Base-by-base conservation (phyloP, 2,113 vertebrate genomes). In the Pyxicephalus adspersus region DNA sequence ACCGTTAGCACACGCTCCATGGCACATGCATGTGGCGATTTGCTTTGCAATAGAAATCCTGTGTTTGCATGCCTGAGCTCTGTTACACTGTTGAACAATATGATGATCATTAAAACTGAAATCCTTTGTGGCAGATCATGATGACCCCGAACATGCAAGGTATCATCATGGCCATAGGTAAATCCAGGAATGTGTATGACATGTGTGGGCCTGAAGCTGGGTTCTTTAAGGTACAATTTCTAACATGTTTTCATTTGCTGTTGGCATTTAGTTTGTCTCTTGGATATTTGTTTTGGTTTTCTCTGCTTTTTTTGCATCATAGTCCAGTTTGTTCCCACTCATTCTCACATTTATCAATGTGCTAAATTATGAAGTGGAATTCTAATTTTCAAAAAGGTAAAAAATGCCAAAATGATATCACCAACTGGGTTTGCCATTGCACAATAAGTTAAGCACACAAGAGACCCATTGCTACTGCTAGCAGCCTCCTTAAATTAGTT, bases 101-200 rank as follows among this genome's bases (percentile, higher is more conserved):
- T 89, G 76, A 89, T 92, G 91, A 89, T 89, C 25, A 83, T 89
- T 91, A 85, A 88, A 90, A 87, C 72, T 91, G 91, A 80, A 92
- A 91, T 94, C 93, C 95, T 92, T 92, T 92, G 85, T 92, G 94
- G 93, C 95, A 98, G 97, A 94, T 96, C 76, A 97, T 99, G 97
- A 95, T 98, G 97, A 98, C 97, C 89, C 96, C 97, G 89, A 95
- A 95, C 94, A 98, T 99, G 98, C 98, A 99, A 95, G 96, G 96
- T 95, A 94, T 99, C 91, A 96, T 99, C 93, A 98, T 98, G 97
- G 96, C 98, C 88, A 97, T 99, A 96, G 96, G 94, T 94, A 97
- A 97, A 96, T 93, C 96, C 94, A 92, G 94, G 93, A 95, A 86
- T 95, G 93, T 97, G 63, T 98, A 95, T 97, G 96, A 99, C 94